These are phyloP conservation scores for Lepidocolaptes lacrymiger DNA, from an alignment of 2,797 vertebrate genomes.

Conservation along the genomic window DNA sequence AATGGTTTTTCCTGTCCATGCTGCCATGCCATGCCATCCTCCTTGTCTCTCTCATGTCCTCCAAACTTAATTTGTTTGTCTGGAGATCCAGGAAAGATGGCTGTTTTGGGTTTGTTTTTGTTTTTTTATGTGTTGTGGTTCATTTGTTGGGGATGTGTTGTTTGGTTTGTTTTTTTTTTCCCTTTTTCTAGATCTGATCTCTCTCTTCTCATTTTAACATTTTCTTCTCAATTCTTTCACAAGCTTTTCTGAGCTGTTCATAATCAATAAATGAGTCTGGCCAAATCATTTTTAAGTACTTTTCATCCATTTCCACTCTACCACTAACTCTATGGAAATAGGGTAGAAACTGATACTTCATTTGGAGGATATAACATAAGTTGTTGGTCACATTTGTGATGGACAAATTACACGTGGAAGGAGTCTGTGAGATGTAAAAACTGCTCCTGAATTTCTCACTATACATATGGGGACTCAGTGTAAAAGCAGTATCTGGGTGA, in stretches of 20 bases:
- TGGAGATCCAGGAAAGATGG: not conserved
- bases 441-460: not conserved
- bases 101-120: fast-evolving
- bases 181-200: not conserved
- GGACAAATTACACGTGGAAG: not conserved
- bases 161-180: fast-evolving
- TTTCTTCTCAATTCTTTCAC: not conserved
- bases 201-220: not conserved
- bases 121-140: not conserved
- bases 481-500: not conserved
- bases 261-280: not conserved
- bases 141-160: not conserved
- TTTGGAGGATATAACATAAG: not conserved
- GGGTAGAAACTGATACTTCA: not conserved
- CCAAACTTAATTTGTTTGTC: not conserved
- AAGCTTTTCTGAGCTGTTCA: not conserved
- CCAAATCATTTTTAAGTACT: not conserved
- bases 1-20: not conserved
- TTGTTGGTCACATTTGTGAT: not conserved
- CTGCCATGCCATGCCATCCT: not conserved
- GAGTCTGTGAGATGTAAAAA: not conserved
- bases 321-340: not conserved
- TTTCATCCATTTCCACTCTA: not conserved
- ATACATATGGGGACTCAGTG: not conserved
- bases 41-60: not conserved